A percentile compares a stretch with the other conserved stretches of the same genome.
Evolutionary conservation across 35 echinoderm and acorn worm genomes (phyloP).

Genomic region (Apostichopus californicus): DNA sequence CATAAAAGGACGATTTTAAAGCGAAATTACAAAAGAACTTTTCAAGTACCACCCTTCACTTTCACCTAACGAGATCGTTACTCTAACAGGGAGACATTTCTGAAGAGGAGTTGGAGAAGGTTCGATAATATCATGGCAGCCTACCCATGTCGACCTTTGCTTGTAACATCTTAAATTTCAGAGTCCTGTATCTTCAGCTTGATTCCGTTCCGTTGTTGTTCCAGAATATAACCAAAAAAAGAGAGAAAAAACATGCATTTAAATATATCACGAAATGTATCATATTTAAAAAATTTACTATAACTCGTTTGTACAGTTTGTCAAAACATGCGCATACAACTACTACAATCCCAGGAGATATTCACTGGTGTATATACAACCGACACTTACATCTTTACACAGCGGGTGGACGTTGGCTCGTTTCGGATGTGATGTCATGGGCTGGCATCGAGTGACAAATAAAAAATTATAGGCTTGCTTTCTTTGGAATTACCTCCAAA

Average conservation of each 20-base stretch:
- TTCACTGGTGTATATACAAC: background rate
- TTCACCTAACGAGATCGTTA: too few species aligned
- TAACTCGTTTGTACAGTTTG: conserved; percentile 40
- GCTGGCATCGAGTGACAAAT: conserved; percentile 38
- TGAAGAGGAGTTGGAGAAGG: too few species aligned
- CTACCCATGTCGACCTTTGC: too few species aligned
- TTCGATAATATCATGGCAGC: too few species aligned
- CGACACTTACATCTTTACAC: conserved; percentile 11
- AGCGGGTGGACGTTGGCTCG: conserved; percentile 28
- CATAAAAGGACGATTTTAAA: too few species aligned
- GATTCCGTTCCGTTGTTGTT: background rate
- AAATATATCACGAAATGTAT: conserved; percentile 19
- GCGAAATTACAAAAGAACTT: too few species aligned
- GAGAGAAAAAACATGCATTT: background rate
- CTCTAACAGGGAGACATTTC: too few species aligned
- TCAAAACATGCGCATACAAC: conserved; percentile 1
- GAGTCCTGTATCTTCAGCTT: background rate
- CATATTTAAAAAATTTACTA: conserved; percentile 36
- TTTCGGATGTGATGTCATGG: conserved; percentile 47
- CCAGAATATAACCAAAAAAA: background rate
- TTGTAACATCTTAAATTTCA: too few species aligned
- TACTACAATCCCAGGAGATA: background rate
- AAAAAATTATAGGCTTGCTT: background rate
- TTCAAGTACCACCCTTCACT: too few species aligned
- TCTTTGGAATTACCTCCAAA: conserved; percentile 10